Evolutionary conservation across 2,888 invertebrate species (phyloP).

Genomic region (Brachyopa scutellaris): DNA sequence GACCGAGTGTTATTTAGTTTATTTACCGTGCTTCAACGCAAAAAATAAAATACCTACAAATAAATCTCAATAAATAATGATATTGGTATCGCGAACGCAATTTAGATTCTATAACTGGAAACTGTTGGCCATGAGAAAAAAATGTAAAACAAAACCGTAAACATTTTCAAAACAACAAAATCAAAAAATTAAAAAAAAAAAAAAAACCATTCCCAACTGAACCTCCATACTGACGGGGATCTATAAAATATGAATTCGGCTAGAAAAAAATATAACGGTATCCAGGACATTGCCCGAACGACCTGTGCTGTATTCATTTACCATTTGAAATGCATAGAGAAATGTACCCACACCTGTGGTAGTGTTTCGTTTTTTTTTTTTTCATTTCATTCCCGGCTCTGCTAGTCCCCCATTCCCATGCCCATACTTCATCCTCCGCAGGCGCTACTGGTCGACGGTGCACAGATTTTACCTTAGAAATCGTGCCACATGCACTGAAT

Average conservation of each 20-base stretch:
- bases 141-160: not conserved
- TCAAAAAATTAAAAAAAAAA: not conserved
- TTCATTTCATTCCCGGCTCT: too few species aligned
- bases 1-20: too few species aligned
- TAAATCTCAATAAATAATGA: constrained; percentile 52
- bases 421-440: too few species aligned
- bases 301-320: constrained; percentile 17
- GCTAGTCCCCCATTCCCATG: too few species aligned
- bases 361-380: constrained; percentile 9
- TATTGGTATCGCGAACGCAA: constrained; percentile 50
- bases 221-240: constrained; percentile 8
- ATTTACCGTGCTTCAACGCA: constrained; percentile 4
- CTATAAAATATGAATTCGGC: constrained; percentile 69
- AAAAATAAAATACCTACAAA: not conserved
- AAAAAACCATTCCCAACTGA: not conserved
- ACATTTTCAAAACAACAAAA: not conserved
- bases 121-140: not conserved
- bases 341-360: constrained; percentile 63
- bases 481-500: constrained; percentile 30
- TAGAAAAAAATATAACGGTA: constrained; percentile 20
- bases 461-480: not conserved
- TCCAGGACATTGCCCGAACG: constrained; percentile 36
- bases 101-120: constrained; percentile 50
- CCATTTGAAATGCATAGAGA: constrained; percentile 54
- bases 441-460: too few species aligned